Conservation (phyloP, 1,140 invertebrate genomes). For the Drosophila santomea region DNA sequence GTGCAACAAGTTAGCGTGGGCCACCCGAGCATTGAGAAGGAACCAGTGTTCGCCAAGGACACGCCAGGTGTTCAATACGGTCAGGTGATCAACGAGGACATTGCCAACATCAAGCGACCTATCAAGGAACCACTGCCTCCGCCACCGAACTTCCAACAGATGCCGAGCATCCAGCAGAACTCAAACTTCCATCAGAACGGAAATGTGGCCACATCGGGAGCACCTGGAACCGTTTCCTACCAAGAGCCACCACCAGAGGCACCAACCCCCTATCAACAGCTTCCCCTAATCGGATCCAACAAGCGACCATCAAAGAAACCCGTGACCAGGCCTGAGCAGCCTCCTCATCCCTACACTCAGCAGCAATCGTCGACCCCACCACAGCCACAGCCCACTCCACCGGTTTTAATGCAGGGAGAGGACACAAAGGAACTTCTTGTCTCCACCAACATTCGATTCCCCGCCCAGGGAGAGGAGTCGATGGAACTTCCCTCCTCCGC, state of each 20-base stretch:
- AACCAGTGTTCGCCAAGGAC: constrained; percentile 62
- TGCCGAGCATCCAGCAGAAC: constrained; percentile 45
- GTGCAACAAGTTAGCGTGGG: constrained; percentile 86
- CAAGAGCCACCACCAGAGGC: constrained; percentile 68
- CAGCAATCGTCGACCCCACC: constrained; percentile 1
- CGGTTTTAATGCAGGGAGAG: constrained; percentile 9
- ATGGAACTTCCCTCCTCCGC: constrained; percentile 43
- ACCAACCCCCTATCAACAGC: constrained; percentile 71
- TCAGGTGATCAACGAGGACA: constrained; percentile 82
- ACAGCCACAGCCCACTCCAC: constrained; percentile 2
- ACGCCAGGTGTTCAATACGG: constrained; percentile 70
- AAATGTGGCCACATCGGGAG: constrained; percentile 33
- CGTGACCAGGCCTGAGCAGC: constrained; percentile 14
- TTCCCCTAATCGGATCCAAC: constrained; percentile 70
- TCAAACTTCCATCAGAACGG: constrained; percentile 65
- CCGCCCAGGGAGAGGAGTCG: constrained; percentile 65
- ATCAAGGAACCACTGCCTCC: constrained; percentile 18
- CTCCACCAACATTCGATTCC: constrained; percentile 82
- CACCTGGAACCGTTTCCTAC: constrained; percentile 32
- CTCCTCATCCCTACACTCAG: constrained; percentile 1
- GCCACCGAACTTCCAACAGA: constrained; percentile 53
- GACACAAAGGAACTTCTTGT: constrained; percentile 77
- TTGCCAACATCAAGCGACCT: constrained; percentile 63
- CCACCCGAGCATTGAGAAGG: constrained; percentile 59
- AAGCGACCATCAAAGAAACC: constrained; percentile 43